Base-by-base conservation (phyloP, 2,113 vertebrate species). In the Chionis minor region DNA sequence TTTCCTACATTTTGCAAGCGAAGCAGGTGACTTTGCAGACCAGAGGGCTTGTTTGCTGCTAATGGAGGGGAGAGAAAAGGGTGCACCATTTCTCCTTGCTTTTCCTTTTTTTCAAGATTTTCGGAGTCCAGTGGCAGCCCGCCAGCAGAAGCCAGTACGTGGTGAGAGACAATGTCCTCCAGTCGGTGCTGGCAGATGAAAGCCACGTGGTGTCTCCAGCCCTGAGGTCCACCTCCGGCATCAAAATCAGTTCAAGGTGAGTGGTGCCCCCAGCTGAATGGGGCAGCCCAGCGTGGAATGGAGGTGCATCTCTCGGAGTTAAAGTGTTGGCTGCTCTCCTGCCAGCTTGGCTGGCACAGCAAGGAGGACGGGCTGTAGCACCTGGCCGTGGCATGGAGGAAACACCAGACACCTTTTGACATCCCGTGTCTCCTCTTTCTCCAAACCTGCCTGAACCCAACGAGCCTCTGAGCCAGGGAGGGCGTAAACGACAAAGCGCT, bases 161-260 rank as follows among this genome's bases (percentile, higher is more conserved):
- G 15, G 67, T 98, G 78, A 96, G 92, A 42, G 88, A 82, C 32
- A 89, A 21, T 47, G 44, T 97, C 67, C 96, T 98, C 19, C 95
- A 96, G 56, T 95, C 78, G 0, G 96, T 91, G 23, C 54, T 96
- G 54, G 92, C 66, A 7, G 97, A 98, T 54, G 98, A 98, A 94
- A 97, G 13, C 33, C 97, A 98, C 2, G 0, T 22, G 22, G 17
- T 98, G 58, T 92, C 86, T 62, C 88, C 96, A 69, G 78, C 88
- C 62, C 35, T 97, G 80, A 97, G 92, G 71, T 97, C 98, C 55
- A 61, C 12, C 49, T 69, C 69, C 0, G 9, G 97, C 14, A 61
- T 97, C 79, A 92, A 92, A 77, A 93, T 98, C 92, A 92, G 19
- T 4, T 97, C 98, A 9, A 97, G 97, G 98, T 97, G 82, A 82